phyloP scores from a whole-genome alignment of 2,113 vertebrate genomes.

The Hystrix brachyura region DNA sequence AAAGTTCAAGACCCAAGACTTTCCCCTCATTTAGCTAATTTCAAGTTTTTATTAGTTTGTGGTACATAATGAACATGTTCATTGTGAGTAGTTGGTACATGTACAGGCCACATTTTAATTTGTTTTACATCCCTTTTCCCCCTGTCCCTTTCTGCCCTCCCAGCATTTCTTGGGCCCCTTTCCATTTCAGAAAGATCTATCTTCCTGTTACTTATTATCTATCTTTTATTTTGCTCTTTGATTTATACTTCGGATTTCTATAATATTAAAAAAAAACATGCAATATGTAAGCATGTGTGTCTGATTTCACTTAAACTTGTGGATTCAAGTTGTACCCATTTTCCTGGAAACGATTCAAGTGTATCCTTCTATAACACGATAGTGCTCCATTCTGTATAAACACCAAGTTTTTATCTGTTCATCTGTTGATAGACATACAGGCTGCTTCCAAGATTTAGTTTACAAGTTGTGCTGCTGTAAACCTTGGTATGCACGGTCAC shows the following conservation, averaged over 20 bases:
- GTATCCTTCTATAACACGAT: neutral
- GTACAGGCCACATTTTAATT: rapidly evolving
- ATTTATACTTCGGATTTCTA: neutral
- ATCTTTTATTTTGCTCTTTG: neutral
- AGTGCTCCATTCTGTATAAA: neutral
- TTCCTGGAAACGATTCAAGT: neutral
- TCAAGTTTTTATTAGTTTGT: neutral
- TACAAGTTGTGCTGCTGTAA: neutral
- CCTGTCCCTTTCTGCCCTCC: neutral
- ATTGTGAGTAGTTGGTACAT: neutral
- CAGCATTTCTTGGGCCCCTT: neutral
- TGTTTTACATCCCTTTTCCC: neutral
- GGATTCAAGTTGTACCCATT: too few species aligned
- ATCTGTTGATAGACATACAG: neutral
- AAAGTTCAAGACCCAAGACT: neutral
- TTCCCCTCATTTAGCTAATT: neutral
- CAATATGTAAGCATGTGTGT: neutral
- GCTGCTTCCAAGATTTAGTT: neutral
- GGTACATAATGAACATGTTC: too few species aligned
- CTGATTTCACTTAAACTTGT: neutral
- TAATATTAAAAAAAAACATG: neutral
- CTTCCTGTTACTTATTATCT: neutral
- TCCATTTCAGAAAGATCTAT: neutral
- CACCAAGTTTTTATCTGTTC: neutral
- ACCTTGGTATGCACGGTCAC: neutral